Percentiles rank a stretch among this genome's conserved stretches.
Conservation (phyloP, 2,113 vertebrate species). For the Ursus arctos region DNA sequence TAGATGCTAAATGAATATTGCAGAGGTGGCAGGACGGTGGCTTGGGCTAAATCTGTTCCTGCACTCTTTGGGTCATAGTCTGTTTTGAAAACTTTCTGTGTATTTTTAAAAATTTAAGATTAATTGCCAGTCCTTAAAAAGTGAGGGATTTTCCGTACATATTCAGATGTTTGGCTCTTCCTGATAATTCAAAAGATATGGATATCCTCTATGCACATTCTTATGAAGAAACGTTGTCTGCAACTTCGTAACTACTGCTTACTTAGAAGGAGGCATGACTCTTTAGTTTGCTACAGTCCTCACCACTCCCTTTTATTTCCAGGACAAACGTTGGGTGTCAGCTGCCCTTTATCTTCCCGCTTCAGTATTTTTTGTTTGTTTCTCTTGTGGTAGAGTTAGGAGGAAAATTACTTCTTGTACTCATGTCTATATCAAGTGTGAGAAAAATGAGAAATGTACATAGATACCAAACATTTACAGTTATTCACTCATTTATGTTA, state of each 20-base stretch:
- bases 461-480: neutral
- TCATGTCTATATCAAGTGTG: neutral
- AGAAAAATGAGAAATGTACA: constrained; percentile 4
- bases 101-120: neutral
- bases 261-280: neutral
- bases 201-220: neutral
- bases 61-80: neutral
- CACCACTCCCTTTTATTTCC: neutral
- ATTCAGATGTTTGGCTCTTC: neutral
- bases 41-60: neutral
- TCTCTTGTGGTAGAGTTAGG: neutral
- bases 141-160: neutral
- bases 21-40: neutral
- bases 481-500: neutral
- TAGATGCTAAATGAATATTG: neutral
- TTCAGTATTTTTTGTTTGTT: neutral
- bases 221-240: neutral
- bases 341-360: neutral
- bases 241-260: neutral
- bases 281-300: neutral
- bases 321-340: neutral
- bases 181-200: neutral
- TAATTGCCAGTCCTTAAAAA: neutral
- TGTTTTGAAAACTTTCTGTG: neutral
- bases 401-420: neutral